Percentiles rank a stretch among this genome's conserved stretches.
Conservation (phyloP, 2,113 vertebrate genomes). For the Clarias gariepinus region DNA sequence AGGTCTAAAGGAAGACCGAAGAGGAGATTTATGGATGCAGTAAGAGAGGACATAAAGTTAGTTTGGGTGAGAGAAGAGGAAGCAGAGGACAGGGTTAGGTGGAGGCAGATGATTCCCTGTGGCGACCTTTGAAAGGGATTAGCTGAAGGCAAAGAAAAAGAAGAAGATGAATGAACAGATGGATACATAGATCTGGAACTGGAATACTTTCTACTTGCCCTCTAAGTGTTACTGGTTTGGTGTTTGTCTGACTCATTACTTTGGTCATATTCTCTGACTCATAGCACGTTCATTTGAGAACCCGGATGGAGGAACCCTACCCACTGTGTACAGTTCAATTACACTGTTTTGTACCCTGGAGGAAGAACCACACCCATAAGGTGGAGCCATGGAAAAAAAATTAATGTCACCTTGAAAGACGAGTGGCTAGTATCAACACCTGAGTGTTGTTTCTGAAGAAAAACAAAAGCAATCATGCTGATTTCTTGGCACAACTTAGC, state of each 20-base stretch:
- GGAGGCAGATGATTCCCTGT: too few species aligned
- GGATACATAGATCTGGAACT: not conserved
- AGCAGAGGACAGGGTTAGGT: too few species aligned
- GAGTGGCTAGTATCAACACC: not conserved
- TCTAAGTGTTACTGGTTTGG: not conserved
- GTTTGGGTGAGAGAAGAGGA: too few species aligned
- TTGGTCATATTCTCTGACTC: not conserved
- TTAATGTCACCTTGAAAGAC: constrained; percentile 9
- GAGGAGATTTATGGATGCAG: too few species aligned
- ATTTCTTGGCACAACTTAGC: not conserved
- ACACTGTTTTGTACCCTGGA: not conserved
- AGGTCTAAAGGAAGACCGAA: too few species aligned
- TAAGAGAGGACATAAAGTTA: too few species aligned
- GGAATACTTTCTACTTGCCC: not conserved
- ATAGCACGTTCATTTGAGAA: not conserved
- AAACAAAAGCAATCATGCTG: not conserved
- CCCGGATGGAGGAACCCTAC: not conserved
- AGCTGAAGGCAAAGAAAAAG: too few species aligned
- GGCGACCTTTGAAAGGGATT: too few species aligned
- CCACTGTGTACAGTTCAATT: constrained; percentile 3
- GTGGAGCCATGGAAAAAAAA: not conserved
- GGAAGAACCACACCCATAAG: not conserved
- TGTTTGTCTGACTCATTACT: not conserved
- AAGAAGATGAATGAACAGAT: not conserved
- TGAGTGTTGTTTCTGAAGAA: not conserved